These are phyloP conservation scores for Dinocampus coccinellae DNA, from an alignment of 2,888 invertebrate species.

Conservation along the genomic window DNA sequence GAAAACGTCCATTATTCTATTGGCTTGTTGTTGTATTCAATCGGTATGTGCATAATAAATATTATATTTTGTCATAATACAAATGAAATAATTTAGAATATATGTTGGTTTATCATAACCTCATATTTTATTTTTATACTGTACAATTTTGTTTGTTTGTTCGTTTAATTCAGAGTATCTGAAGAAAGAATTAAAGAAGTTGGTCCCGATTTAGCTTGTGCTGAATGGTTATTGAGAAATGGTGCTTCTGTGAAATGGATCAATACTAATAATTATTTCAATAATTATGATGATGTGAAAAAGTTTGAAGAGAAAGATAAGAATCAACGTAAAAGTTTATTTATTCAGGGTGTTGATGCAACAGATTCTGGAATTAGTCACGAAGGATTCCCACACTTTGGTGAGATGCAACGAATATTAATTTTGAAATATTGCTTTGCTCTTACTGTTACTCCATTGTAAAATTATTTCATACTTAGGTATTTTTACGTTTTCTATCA, in stretches of 20 bases:
- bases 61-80: no score
- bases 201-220: conserved; percentile 92
- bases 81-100: conserved; percentile 13
- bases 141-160: background rate
- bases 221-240: conserved; percentile 95
- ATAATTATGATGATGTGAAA: conserved; percentile 82
- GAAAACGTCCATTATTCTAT: conserved; percentile 49
- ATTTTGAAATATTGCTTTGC: no score
- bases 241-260: conserved; percentile 87
- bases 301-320: conserved; percentile 50
- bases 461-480: no score
- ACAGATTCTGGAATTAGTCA: conserved; percentile 85
- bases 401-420: conserved; percentile 69
- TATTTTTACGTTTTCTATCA: no score
- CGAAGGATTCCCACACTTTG: conserved; percentile 86
- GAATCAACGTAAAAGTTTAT: conserved; percentile 57
- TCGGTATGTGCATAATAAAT: conserved; percentile 44
- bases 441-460: no score
- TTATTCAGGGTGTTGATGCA: conserved; percentile 82
- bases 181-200: conserved; percentile 76
- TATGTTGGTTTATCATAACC: conserved; percentile 6
- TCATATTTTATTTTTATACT: background rate
- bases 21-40: conserved; percentile 56
- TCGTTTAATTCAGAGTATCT: conserved; percentile 73
- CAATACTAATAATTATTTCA: conserved; percentile 70